Base-by-base conservation (phyloP, 2,888 invertebrate genomes). In the Ypsolopha sequella region DNA sequence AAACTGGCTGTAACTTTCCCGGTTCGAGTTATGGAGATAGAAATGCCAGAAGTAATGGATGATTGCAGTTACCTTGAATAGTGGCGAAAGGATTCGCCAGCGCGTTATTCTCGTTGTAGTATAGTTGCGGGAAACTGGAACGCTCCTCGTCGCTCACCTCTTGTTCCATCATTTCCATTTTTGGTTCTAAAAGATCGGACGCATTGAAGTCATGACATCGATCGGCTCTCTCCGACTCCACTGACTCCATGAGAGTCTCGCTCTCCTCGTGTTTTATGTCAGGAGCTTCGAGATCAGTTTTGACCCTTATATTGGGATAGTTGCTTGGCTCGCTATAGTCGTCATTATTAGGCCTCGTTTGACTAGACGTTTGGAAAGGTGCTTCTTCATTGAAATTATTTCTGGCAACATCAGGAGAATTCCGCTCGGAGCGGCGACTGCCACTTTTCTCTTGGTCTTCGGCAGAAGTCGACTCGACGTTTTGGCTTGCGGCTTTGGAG, bases 91-190 rank as follows among this genome's bases (percentile, higher is more conserved):
- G 86, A 60, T 86, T 87, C 33, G 87, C 79, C 41, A 87, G 69
- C 51, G 84, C 64, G 58, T 80, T 85, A 56, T 79, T 85, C 60
- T 86, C 86, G 58, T 71, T 74, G 65, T 74, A 84, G 62, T 77
- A 85, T 56, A 82, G 68, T 53, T 76, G 82, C 54, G 76, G 81
- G 59, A 79, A 85, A 58, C 61, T 67, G 45, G 86, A 77, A 54
- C 85, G 79, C 63, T 91, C 92, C 60, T 92, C 92, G 66, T 92
- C 92, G 68, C 92, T 92, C 57, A 88, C 88, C 76, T 86, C 86
- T 56, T 82, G 92, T 74, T 92, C 92, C 68, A 92, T 91, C 60
- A 91, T 87, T 85, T 92, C 92, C 79, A 91, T 82, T 88, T 92
- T 92, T 65, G 92, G 92, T 86, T 91, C 86, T 58, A 87, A 68